phyloP scores from a whole-genome alignment of 2,113 vertebrate genomes.

The Notarius quadriscutis region DNA sequence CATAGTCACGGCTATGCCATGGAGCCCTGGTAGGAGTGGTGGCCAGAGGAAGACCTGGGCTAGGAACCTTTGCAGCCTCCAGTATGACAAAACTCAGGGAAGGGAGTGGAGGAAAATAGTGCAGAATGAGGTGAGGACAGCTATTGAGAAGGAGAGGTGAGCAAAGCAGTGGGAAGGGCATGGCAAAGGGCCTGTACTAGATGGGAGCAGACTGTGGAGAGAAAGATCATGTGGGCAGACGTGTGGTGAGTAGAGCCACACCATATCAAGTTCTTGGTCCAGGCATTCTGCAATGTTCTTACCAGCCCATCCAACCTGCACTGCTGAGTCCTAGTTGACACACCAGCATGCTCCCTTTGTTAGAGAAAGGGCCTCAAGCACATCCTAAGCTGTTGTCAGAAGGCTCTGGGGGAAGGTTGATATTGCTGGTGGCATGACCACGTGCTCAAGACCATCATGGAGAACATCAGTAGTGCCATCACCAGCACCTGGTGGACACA shows the following conservation, averaged over 20 bases:
- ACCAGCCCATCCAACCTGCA: background rate
- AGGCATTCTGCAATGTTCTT: no score
- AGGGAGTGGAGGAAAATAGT: no score
- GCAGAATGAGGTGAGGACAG: background rate
- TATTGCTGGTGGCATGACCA: no score
- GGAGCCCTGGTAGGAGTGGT: no score
- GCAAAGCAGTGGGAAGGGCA: background rate
- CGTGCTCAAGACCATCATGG: no score
- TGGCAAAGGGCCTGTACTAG: background rate
- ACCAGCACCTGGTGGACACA: no score
- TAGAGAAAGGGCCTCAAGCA: background rate
- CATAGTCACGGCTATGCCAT: constrained; percentile 1
- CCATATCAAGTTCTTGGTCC: background rate
- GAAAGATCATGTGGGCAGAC: background rate
- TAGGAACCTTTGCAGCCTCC: background rate
- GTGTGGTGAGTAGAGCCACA: background rate
- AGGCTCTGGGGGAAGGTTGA: background rate
- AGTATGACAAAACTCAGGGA: background rate
- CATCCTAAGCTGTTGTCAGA: constrained; percentile 1
- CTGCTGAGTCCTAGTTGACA: background rate
- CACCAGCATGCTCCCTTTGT: background rate
- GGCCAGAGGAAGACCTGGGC: background rate
- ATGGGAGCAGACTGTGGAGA: background rate
- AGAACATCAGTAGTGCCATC: no score
- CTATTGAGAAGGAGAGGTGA: background rate